Evolutionary conservation across 2,797 vertebrate species (phyloP).

Genomic region (Scolopax bukidnonensis): DNA sequence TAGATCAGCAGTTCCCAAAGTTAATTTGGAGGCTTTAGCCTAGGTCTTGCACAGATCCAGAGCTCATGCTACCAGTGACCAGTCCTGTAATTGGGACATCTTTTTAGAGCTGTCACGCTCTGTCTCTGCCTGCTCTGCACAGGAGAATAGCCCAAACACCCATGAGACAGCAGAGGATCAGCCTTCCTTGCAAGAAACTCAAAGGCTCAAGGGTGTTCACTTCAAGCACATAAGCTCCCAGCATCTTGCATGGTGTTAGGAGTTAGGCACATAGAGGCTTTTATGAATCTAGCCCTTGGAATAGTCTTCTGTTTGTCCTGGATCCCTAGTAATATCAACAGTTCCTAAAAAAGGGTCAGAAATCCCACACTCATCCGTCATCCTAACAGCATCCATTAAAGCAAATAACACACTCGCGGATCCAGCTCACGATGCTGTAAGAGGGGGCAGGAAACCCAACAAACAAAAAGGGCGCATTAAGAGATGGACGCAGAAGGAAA

Average conservation of each 20-base stretch:
- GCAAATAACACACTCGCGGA: not conserved
- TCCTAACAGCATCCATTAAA: not conserved
- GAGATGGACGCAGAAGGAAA: not conserved
- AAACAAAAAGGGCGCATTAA: not conserved
- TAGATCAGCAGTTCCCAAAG: not conserved
- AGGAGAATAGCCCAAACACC: not conserved
- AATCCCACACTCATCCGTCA: not conserved
- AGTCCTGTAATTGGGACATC: not conserved
- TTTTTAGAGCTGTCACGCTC: not conserved
- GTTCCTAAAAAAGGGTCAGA: not conserved
- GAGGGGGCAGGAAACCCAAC: not conserved
- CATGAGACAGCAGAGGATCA: not conserved
- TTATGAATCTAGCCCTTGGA: not conserved
- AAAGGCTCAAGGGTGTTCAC: not conserved
- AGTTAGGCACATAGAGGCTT: not conserved
- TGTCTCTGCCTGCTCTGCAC: not conserved
- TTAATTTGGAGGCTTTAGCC: not conserved
- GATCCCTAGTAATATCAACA: not conserved
- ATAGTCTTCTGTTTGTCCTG: not conserved
- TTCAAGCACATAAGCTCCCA: not conserved
- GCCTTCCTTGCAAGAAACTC: not conserved
- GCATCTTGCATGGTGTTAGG: not conserved
- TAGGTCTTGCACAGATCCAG: not conserved
- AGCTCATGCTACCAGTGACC: accelerated
- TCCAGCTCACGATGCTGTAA: not conserved